Conservation (phyloP, 2,797 vertebrate species). For the Eulemur albifrons region DNA sequence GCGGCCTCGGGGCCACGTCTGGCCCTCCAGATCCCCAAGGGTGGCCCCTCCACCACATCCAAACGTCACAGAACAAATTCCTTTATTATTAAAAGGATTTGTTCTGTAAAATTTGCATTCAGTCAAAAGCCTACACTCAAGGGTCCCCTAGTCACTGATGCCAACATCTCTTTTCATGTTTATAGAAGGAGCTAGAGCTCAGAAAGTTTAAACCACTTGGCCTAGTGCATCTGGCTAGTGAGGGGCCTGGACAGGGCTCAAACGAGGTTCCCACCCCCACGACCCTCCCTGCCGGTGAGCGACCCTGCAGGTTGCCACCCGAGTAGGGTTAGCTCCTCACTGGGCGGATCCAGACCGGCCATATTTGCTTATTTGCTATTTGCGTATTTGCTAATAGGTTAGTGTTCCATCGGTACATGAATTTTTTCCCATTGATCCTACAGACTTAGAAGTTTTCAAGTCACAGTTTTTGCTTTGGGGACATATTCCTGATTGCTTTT, state of each 20-base stretch:
- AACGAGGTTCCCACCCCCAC: accelerated
- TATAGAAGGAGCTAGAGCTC: not conserved
- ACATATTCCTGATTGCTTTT: no score
- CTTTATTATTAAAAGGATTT: not conserved
- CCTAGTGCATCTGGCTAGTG: no score
- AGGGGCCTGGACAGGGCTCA: accelerated
- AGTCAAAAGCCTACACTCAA: not conserved
- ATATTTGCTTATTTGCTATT: not conserved
- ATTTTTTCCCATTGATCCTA: not conserved
- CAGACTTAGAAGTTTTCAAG: not conserved
- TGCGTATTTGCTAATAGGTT: no score
- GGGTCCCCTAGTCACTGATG: not conserved
- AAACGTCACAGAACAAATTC: not conserved
- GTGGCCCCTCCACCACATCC: not conserved
- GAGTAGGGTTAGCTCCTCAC: accelerated
- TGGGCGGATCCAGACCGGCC: accelerated
- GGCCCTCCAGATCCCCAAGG: no score
- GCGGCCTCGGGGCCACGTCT: not conserved
- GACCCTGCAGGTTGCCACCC: accelerated
- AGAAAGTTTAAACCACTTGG: not conserved
- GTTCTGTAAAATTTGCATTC: not conserved
- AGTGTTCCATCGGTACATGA: not conserved
- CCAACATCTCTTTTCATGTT: not conserved
- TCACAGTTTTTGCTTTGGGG: not conserved
- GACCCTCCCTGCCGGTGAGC: accelerated